phyloP scores from a whole-genome alignment of 2,797 vertebrate species.

The Cuniculus paca region DNA sequence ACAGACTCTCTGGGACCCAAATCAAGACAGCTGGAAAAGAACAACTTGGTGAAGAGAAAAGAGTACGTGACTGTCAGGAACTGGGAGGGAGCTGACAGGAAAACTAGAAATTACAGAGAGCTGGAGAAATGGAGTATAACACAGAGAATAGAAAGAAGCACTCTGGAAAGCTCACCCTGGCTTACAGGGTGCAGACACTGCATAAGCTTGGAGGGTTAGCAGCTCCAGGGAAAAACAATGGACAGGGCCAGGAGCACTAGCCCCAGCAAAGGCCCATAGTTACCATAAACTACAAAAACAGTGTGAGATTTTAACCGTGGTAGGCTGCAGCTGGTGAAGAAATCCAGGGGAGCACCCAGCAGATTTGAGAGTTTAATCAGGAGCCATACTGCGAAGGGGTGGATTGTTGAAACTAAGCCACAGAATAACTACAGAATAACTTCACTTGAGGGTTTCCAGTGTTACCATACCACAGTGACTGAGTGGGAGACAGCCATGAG shows the following conservation, averaged over 20 bases:
- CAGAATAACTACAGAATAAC: neutral
- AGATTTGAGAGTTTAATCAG: neutral
- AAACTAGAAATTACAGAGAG: neutral
- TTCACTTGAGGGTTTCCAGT: neutral
- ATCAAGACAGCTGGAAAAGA: neutral
- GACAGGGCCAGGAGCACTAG: neutral
- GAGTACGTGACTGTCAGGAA: neutral
- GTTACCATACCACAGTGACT: neutral
- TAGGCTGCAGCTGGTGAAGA: neutral
- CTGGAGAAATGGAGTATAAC: neutral
- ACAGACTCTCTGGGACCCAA: neutral
- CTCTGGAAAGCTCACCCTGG: neutral
- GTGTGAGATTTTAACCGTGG: no score
- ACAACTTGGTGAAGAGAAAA: neutral
- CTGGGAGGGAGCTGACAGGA: neutral
- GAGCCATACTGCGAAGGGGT: neutral
- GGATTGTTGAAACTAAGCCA: neutral
- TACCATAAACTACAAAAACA: neutral
- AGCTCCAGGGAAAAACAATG: neutral
- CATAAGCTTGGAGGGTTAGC: neutral
- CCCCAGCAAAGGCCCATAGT: neutral
- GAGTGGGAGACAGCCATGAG: neutral
- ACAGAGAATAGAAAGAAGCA: neutral
- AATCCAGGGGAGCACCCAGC: neutral
- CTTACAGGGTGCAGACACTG: neutral